phyloP scores from a whole-genome alignment of 2,888 invertebrate genomes.

The Drosophila emarginata region DNA sequence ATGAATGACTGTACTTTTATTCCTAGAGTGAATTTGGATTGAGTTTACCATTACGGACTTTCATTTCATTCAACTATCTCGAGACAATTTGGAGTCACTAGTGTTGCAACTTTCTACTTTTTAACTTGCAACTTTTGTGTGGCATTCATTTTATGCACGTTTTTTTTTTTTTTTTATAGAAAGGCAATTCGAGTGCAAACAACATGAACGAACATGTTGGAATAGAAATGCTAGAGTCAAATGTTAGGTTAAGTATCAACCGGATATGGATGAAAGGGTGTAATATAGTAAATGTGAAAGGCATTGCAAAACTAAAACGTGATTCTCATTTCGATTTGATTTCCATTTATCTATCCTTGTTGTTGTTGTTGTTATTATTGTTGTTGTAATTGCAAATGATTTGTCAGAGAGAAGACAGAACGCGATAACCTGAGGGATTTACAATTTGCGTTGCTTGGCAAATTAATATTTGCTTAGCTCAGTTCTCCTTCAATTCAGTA shows the following conservation, averaged over 20 bases:
- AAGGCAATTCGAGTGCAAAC: constrained; percentile 68
- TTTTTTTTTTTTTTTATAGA: constrained; percentile 63
- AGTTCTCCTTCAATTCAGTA: not conserved
- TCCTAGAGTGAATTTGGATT: too few species aligned
- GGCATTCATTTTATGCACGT: constrained; percentile 54
- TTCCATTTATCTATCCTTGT: constrained; percentile 26
- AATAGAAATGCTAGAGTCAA: not conserved
- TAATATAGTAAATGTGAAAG: constrained; percentile 11
- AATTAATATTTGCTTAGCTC: constrained; percentile 41
- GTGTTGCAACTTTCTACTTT: not conserved
- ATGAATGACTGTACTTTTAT: too few species aligned
- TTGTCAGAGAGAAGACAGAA: constrained; percentile 12
- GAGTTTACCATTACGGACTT: too few species aligned
- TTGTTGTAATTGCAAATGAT: constrained; percentile 49
- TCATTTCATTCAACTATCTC: too few species aligned
- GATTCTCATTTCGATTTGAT: constrained; percentile 50
- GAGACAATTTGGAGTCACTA: too few species aligned
- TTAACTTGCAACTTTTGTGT: constrained; percentile 4
- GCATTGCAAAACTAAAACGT: constrained; percentile 36
- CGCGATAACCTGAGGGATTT: constrained; percentile 26
- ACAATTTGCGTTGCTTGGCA: constrained; percentile 20
- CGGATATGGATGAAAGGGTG: not conserved
- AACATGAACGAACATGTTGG: constrained; percentile 15
- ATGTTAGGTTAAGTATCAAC: not conserved
- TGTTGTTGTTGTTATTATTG: constrained; percentile 17